Conservation (phyloP, 2,797 vertebrate genomes). For the Melanogrammus aeglefinus region DNA sequence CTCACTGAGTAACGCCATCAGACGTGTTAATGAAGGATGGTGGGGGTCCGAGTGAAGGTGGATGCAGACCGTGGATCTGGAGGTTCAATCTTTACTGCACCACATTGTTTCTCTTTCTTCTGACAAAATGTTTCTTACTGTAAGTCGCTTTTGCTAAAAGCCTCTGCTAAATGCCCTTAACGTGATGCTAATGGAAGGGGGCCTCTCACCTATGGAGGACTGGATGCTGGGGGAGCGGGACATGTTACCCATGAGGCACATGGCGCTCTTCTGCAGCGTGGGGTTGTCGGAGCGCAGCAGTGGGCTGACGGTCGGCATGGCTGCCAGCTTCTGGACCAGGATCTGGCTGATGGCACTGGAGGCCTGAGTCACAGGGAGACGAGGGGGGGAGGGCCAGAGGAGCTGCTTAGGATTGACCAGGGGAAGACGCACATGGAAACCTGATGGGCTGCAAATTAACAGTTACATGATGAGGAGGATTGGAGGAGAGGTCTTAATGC, state of each 20-base stretch:
- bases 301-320: slow-evolving; percentile 67
- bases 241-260: slow-evolving; percentile 87
- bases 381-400: not conserved
- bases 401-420: no score
- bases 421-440: no score
- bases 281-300: slow-evolving; percentile 77
- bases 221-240: slow-evolving; percentile 76
- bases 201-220: slow-evolving; percentile 76
- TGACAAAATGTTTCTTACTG: no score
- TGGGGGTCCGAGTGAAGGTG: no score
- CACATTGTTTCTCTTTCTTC: not conserved
- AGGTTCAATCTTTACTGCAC: not conserved
- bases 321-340: slow-evolving; percentile 80
- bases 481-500: no score
- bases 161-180: no score
- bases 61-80: no score
- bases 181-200: not conserved
- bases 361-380: slow-evolving; percentile 64
- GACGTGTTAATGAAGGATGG: not conserved
- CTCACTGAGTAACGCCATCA: no score
- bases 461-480: no score
- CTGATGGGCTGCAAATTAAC: no score
- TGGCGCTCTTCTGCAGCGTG: slow-evolving; percentile 74
- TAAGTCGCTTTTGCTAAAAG: no score
- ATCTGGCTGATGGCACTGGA: slow-evolving; percentile 81